These are phyloP conservation scores for Xestia xanthographa DNA, from an alignment of 2,888 invertebrate genomes.

Conservation along the genomic window DNA sequence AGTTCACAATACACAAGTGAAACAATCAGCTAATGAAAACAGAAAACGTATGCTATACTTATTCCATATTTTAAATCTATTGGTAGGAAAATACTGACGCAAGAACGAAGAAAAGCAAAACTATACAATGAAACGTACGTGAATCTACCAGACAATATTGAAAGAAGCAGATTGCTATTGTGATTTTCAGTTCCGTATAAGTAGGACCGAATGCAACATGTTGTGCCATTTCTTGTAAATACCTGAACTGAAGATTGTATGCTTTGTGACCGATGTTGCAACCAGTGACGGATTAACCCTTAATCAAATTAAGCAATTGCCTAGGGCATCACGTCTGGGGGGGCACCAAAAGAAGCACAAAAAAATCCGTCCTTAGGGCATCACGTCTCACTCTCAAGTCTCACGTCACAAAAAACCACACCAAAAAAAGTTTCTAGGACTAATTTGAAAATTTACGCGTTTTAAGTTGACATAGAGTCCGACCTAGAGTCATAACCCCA, in stretches of 20 bases:
- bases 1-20: slow-evolving; percentile 1
- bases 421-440: too few species aligned
- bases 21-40: slow-evolving; percentile 4
- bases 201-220: neutral
- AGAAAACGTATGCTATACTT: neutral
- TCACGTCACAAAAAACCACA: too few species aligned
- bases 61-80: neutral
- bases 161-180: slow-evolving; percentile 29
- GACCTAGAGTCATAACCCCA: too few species aligned
- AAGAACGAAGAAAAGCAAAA: slow-evolving; percentile 1
- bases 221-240: slow-evolving; percentile 8
- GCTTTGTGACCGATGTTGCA: neutral
- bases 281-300: too few species aligned
- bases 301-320: too few species aligned
- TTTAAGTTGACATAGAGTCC: too few species aligned
- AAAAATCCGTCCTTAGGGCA: too few species aligned
- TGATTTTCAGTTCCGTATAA: neutral
- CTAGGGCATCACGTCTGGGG: too few species aligned
- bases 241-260: slow-evolving; percentile 6
- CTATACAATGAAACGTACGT: neutral
- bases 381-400: too few species aligned
- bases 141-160: slow-evolving; percentile 17
- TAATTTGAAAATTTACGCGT: too few species aligned
- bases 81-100: neutral
- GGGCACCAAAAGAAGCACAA: too few species aligned